Percentiles rank a stretch among this genome's conserved stretches.
phyloP scores from a whole-genome alignment of 2,888 invertebrate genomes.

The Coremacera marginata region DNA sequence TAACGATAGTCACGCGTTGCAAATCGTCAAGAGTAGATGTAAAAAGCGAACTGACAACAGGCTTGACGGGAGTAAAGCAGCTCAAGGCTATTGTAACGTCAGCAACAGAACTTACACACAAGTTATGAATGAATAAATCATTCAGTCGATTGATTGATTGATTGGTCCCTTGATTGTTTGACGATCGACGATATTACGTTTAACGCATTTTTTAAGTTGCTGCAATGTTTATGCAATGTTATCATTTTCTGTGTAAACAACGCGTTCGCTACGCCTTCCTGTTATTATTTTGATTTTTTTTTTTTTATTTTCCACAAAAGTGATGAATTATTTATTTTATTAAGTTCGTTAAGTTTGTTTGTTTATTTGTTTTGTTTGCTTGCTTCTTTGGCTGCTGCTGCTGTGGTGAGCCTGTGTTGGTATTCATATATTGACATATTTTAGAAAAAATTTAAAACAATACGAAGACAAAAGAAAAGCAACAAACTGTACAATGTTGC shows the following conservation, averaged over 20 bases:
- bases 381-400: constrained; percentile 1
- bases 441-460: neutral
- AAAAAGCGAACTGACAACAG: neutral
- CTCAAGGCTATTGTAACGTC: neutral
- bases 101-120: constrained; percentile 43
- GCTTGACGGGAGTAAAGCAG: neutral
- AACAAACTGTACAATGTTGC: neutral
- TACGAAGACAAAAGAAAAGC: neutral
- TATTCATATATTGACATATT: neutral
- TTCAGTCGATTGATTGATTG: neutral
- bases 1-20: neutral
- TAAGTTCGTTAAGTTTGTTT: neutral
- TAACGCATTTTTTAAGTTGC: neutral
- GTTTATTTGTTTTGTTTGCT: neutral
- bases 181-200: neutral
- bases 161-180: neutral
- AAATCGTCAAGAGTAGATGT: neutral
- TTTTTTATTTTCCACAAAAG: neutral
- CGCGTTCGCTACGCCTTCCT: constrained; percentile 26
- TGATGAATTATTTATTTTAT: constrained; percentile 7
- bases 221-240: neutral
- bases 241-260: constrained; percentile 34
- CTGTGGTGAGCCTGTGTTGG: neutral
- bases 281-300: constrained; percentile 13
- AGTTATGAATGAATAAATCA: constrained; percentile 23